A percentile compares a stretch with the other conserved stretches of the same genome.
Evolutionary conservation across 2,888 invertebrate genomes (phyloP).

Genomic region (Scaptomyza tumidula): DNA sequence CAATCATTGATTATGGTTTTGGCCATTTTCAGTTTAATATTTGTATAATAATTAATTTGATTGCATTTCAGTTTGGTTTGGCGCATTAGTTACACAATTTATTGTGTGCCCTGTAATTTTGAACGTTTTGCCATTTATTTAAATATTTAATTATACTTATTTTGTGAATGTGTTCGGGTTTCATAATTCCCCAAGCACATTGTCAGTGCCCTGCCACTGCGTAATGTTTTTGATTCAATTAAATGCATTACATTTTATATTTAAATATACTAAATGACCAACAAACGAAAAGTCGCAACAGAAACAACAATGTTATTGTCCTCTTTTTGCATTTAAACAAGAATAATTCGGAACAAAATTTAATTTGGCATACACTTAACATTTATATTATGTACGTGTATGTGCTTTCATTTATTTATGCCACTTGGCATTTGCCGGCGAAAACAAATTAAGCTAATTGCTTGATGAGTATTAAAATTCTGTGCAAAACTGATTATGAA

Average conservation of each 20-base stretch:
- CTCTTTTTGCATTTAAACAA: conserved; percentile 47
- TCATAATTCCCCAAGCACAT: conserved; percentile 23
- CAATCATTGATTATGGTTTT: conserved; percentile 79
- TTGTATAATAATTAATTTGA: conserved; percentile 46
- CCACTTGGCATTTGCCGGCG: conserved; percentile 31
- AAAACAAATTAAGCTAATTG: conserved; percentile 43
- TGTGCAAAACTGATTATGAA: conserved; percentile 7
- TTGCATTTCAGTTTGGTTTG: conserved; percentile 45
- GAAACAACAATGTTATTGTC: conserved; percentile 1
- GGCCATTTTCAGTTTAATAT: conserved; percentile 24
- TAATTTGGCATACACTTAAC: conserved; percentile 53
- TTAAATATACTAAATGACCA: conserved; percentile 6
- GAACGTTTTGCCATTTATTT: conserved; percentile 55
- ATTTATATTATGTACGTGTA: conserved; percentile 33
- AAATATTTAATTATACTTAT: conserved; percentile 63
- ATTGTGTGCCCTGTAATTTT: conserved; percentile 3
- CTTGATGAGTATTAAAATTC: conserved; percentile 36
- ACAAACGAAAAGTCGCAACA: neutral
- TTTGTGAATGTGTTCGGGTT: neutral
- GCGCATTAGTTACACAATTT: conserved; percentile 62
- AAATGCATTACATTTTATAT: conserved; percentile 48
- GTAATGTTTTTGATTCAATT: conserved; percentile 61
- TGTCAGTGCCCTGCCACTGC: conserved; percentile 35
- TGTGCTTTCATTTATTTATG: conserved; percentile 17
- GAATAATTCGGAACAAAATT: conserved; percentile 46